These are phyloP conservation scores for Ctena decussata DNA, from an alignment of 2,888 invertebrate species.

Conservation along the genomic window DNA sequence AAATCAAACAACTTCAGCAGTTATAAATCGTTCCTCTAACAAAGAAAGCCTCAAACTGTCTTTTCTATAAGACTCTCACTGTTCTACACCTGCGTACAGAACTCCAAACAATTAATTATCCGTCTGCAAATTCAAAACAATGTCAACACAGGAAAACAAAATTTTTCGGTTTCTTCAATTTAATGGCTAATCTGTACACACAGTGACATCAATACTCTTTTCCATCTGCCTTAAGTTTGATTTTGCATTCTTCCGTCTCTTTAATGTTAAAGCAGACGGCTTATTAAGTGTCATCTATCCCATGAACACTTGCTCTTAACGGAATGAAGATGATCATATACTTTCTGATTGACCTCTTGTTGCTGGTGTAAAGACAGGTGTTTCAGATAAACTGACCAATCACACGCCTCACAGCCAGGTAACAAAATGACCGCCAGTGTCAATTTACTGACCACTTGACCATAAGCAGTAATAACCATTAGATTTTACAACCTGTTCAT, in stretches of 20 bases:
- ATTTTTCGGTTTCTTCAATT: background rate
- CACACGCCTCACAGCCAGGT: background rate
- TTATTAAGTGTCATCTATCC: background rate
- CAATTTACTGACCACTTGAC: constrained; percentile 6
- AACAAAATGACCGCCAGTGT: background rate
- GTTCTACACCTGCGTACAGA: too few relatives aligned
- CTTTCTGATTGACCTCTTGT: background rate
- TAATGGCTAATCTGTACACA: background rate
- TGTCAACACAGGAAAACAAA: background rate
- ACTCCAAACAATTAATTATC: too few relatives aligned
- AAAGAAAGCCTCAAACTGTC: too few relatives aligned
- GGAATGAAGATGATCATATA: background rate
- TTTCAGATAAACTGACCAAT: background rate
- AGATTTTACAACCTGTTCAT: background rate
- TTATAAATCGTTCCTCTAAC: too few relatives aligned
- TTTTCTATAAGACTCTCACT: too few relatives aligned
- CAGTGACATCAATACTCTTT: background rate
- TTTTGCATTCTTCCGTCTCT: background rate
- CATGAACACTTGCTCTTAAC: background rate
- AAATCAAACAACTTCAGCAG: too few relatives aligned
- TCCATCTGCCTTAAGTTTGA: background rate
- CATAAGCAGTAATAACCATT: background rate
- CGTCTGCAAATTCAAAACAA: background rate
- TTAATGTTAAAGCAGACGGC: background rate
- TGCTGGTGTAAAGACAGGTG: background rate